A percentile compares a stretch with the other conserved stretches of the same genome.
Evolutionary conservation across 2,113 vertebrate genomes (phyloP).

Genomic region (Macrotis lagotis): DNA sequence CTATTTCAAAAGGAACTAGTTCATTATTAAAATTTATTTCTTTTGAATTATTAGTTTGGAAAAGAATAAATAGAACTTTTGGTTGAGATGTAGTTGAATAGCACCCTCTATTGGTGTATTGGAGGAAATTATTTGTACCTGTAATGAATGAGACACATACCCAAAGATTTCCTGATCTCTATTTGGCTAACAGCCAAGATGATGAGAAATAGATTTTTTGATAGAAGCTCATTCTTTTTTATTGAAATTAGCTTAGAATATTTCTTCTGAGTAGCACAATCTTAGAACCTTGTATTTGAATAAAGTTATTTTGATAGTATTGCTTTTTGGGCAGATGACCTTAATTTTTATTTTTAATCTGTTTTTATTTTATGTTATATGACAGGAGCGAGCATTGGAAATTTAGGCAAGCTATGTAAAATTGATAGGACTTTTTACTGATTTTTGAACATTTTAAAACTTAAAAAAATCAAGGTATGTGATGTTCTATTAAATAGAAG

Average conservation of each 20-base stretch:
- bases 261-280: constrained; percentile 17
- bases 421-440: not conserved
- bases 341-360: constrained; percentile 43
- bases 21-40: not conserved
- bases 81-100: constrained; percentile 28
- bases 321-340: not conserved
- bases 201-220: constrained; percentile 44
- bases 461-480: not conserved
- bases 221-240: constrained; percentile 13
- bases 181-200: constrained; percentile 31
- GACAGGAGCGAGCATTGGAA: not conserved
- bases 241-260: constrained; percentile 40
- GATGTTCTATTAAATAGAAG: not conserved
- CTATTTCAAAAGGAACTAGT: not conserved
- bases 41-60: not conserved
- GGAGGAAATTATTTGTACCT: constrained; percentile 28
- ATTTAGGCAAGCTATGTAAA: not conserved
- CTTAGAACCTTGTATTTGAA: constrained; percentile 52
- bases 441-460: not conserved
- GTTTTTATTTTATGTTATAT: not conserved
- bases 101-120: constrained; percentile 54
- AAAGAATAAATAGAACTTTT: constrained; percentile 19
- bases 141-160: constrained; percentile 19
- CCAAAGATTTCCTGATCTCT: constrained; percentile 1
- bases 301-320: constrained; percentile 26